Percentiles rank a stretch among this genome's conserved stretches.
Conservation (phyloP, 2,113 vertebrate species). For the Sminthopsis crassicaudata region DNA sequence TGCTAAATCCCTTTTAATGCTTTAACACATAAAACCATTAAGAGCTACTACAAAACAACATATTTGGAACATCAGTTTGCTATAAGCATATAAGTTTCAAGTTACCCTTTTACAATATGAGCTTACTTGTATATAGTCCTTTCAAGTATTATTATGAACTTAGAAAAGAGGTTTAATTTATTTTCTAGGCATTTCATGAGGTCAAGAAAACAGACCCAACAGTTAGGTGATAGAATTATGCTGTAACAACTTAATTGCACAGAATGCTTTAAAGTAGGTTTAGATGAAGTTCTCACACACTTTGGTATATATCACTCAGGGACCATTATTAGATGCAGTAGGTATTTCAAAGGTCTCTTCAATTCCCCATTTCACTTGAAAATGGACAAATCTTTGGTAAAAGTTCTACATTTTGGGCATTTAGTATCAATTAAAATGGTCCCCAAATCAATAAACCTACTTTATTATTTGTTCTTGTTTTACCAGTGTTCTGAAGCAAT, state of each 20-base stretch:
- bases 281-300: slow-evolving; percentile 81
- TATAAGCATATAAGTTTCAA: slow-evolving; percentile 82
- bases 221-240: slow-evolving; percentile 71
- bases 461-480: slow-evolving; percentile 68
- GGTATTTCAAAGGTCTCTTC: slow-evolving; percentile 76
- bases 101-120: slow-evolving; percentile 75
- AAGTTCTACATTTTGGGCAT: slow-evolving; percentile 80
- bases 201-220: slow-evolving; percentile 78
- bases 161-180: slow-evolving; percentile 72
- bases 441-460: slow-evolving; percentile 80
- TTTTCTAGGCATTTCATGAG: slow-evolving; percentile 77
- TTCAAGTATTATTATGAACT: slow-evolving; percentile 75
- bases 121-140: slow-evolving; percentile 70
- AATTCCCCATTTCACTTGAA: slow-evolving; percentile 69
- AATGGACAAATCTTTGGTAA: slow-evolving; percentile 85
- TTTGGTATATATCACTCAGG: slow-evolving; percentile 84
- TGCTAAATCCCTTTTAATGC: slow-evolving; percentile 28
- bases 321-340: slow-evolving; percentile 76
- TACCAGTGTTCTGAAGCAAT: slow-evolving; percentile 69
- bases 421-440: slow-evolving; percentile 76
- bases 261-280: slow-evolving; percentile 79
- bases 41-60: slow-evolving; percentile 82
- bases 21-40: slow-evolving; percentile 81
- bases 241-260: slow-evolving; percentile 76
- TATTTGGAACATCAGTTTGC: slow-evolving; percentile 80